Evolutionary conservation across 2,797 vertebrate species (phyloP), one percentile per base, ranked within the genome.

Genomic region (Podarcis lilfordi): DNA sequence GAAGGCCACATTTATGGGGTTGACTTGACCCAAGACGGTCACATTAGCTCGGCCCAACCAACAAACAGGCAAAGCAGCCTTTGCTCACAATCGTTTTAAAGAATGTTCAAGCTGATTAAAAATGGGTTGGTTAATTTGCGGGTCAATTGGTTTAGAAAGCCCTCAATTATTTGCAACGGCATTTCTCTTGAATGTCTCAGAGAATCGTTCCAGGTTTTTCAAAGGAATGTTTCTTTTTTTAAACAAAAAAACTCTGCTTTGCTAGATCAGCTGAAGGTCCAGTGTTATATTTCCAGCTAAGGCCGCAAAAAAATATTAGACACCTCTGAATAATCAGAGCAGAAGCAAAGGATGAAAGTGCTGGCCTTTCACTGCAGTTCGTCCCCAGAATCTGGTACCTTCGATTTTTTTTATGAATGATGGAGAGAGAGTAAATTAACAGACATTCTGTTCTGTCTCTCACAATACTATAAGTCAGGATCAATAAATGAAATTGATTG

Each of bases 51-150:
- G 81, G 82, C 66, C 55, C 86, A 90, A 61, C 5, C 64, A 91
- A 74, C 29, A 59, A 88, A 91, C 40, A n/a, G 88, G 64, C 80
- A 25, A 93, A 88, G n/a, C 8, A 72, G 55, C 40, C 37, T 86
- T 79, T 91, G 85, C 2, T 88, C 71, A 55, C 77, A 80, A 50
- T 86, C 72, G 21, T 15, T 86, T 78, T 23, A 75, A 37, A 92
- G 82, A 93, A 89, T 32, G 17, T 86, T 89, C 79, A 19, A 80
- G 71, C 43, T 80, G 86, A 87, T 87, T 87, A 80, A 90, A 87
- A 84, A 84, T 59, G 55, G 81, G 68, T 55, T 80, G 69, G 15
- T 72, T 84, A 80, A 87, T 87, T 74, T 84, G 27, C 9, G 13
- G 84, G 81, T 87, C 75, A 84, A 55, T 64, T 72, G 40, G 32